These are phyloP conservation scores for Micrasema minimum DNA, from an alignment of 1,140 invertebrate genomes.

Conservation along the genomic window DNA sequence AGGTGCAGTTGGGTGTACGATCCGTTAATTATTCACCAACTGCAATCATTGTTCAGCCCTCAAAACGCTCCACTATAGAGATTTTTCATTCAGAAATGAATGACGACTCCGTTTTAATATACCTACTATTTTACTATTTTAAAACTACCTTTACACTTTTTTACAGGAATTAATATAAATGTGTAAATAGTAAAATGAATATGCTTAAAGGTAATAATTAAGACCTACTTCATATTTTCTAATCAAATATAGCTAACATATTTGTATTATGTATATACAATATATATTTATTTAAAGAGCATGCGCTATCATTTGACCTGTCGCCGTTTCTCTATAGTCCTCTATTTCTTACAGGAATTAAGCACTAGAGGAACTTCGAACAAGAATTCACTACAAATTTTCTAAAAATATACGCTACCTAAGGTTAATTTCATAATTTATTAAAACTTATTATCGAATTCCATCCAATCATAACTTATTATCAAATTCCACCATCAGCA, in stretches of 20 bases:
- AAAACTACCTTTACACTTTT: neutral
- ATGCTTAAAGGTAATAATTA: neutral
- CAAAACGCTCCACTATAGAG: slow-evolving; percentile 1
- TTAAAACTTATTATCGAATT: too few species aligned
- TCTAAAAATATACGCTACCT: too few species aligned
- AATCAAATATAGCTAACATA: neutral
- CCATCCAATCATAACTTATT: too few species aligned
- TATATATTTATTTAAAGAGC: too few species aligned
- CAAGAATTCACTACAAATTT: too few species aligned
- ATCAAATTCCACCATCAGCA: too few species aligned
- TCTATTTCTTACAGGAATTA: too few species aligned
- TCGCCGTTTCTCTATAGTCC: too few species aligned
- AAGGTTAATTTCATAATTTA: too few species aligned
- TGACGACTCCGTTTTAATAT: neutral
- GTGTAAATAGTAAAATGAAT: neutral
- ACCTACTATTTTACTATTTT: neutral
- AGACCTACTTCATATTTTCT: neutral
- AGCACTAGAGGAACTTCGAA: too few species aligned
- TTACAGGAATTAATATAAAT: neutral
- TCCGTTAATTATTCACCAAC: slow-evolving; percentile 43
- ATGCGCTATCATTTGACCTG: too few species aligned
- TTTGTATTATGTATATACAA: too few species aligned
- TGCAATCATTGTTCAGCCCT: slow-evolving; percentile 38
- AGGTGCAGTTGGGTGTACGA: slow-evolving; percentile 14
- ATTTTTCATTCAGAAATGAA: slow-evolving; percentile 4